Percentiles rank a stretch among this genome's conserved stretches.
phyloP scores from a whole-genome alignment of 2,797 vertebrate genomes.

The Cossypha dichroa region DNA sequence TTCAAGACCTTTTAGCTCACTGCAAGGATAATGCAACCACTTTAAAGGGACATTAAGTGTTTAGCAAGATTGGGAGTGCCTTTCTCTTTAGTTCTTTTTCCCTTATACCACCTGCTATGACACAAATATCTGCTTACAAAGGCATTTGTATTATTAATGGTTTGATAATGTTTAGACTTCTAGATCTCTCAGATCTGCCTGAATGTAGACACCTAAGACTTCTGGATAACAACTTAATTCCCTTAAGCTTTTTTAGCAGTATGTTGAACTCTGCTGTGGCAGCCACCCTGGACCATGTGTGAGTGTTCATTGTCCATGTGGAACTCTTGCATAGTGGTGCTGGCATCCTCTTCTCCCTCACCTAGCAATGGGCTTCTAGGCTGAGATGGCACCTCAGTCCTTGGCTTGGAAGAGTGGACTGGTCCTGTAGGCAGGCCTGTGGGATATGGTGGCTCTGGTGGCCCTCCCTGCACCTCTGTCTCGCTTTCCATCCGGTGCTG shows the following conservation, averaged over 20 bases:
- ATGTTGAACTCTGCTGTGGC: rapidly evolving
- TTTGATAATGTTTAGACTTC: background rate
- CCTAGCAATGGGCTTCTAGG: background rate
- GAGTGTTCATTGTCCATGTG: rapidly evolving
- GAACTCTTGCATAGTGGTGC: rapidly evolving
- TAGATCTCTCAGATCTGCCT: background rate
- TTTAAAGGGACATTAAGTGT: background rate
- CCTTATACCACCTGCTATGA: background rate
- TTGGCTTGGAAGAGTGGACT: background rate
- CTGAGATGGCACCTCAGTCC: background rate
- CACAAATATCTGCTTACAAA: background rate
- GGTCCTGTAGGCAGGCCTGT: background rate
- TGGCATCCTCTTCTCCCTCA: background rate
- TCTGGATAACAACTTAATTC: background rate
- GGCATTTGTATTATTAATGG: background rate
- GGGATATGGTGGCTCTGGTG: background rate
- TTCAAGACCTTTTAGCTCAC: background rate
- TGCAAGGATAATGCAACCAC: background rate
- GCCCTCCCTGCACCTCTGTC: background rate
- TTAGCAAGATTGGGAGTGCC: background rate
- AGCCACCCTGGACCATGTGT: rapidly evolving
- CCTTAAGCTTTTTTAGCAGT: background rate
- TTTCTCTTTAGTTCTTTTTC: background rate
- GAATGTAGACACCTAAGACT: background rate
- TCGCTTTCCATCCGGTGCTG: background rate